Conservation (phyloP, 2,888 invertebrate genomes). For the Cheilosia urbana region DNA sequence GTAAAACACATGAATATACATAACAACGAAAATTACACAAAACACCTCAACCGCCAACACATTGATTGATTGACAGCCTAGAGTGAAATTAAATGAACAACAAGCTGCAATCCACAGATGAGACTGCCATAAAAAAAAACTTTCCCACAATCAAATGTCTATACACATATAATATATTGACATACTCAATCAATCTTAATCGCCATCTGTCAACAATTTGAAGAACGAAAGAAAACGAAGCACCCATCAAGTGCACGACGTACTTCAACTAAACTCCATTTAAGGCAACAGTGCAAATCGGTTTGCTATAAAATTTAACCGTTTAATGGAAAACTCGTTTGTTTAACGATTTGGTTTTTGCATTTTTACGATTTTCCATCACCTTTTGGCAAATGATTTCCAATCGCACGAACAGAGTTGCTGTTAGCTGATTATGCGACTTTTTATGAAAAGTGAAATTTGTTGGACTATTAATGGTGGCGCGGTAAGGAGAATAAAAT, state of each 20-base stretch:
- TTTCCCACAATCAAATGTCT: constrained; percentile 29
- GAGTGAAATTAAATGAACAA: not conserved
- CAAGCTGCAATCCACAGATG: not conserved
- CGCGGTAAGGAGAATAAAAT: constrained; percentile 34
- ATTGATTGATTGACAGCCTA: not conserved
- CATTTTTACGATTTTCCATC: constrained; percentile 42
- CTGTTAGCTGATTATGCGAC: constrained; percentile 1
- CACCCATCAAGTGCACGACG: constrained; percentile 9
- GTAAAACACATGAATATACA: no score
- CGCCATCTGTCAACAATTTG: not conserved
- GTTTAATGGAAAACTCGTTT: constrained; percentile 25
- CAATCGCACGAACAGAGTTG: not conserved
- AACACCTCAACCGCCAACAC: no score
- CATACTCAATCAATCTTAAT: constrained; percentile 42
- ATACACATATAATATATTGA: not conserved
- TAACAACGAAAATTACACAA: no score
- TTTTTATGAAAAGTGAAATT: constrained; percentile 70
- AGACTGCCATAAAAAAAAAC: constrained; percentile 23
- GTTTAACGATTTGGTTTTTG: not conserved
- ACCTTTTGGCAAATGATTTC: constrained; percentile 21
- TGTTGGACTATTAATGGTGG: constrained; percentile 62
- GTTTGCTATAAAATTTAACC: constrained; percentile 15
- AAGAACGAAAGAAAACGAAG: not conserved
- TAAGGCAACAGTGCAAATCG: constrained; percentile 21
- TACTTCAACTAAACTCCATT: constrained; percentile 31